These are phyloP conservation scores for Dromas ardeola DNA, from an alignment of 2,113 vertebrate genomes.

Conservation along the genomic window DNA sequence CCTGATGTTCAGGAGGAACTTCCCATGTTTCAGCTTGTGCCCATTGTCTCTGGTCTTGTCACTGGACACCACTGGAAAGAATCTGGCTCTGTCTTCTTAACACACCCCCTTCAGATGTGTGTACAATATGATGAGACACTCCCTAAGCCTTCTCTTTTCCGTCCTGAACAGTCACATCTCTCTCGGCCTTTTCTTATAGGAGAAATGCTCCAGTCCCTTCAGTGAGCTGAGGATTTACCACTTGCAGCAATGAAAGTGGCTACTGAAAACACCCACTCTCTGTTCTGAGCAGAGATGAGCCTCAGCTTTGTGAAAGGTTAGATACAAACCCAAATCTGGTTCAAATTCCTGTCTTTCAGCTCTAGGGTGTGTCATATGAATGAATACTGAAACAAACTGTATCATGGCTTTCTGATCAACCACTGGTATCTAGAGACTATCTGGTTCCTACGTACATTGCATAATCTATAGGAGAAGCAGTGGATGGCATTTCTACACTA, in stretches of 20 bases:
- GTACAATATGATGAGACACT: not conserved
- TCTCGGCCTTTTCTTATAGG: not conserved
- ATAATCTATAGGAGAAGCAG: fast-evolving
- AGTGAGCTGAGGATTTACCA: not conserved
- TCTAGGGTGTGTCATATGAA: not conserved
- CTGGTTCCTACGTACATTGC: not conserved
- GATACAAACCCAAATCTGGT: not conserved
- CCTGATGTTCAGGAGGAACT: not conserved
- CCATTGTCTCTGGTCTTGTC: not conserved
- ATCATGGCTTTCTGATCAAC: not conserved
- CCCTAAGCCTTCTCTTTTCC: not conserved
- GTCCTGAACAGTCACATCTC: not conserved
- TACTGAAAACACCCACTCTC: not conserved
- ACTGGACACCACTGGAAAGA: no score
- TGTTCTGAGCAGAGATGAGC: not conserved
- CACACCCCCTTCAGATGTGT: not conserved
- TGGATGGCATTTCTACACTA: not conserved
- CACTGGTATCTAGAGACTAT: not conserved
- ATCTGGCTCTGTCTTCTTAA: not conserved
- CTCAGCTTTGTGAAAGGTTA: not conserved
- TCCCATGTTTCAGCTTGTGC: not conserved
- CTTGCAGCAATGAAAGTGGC: not conserved
- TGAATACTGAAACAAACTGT: not conserved
- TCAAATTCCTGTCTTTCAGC: not conserved
- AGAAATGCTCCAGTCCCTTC: not conserved